These are phyloP conservation scores for Rhagium mordax DNA, from an alignment of 2,888 invertebrate species.

Conservation along the genomic window DNA sequence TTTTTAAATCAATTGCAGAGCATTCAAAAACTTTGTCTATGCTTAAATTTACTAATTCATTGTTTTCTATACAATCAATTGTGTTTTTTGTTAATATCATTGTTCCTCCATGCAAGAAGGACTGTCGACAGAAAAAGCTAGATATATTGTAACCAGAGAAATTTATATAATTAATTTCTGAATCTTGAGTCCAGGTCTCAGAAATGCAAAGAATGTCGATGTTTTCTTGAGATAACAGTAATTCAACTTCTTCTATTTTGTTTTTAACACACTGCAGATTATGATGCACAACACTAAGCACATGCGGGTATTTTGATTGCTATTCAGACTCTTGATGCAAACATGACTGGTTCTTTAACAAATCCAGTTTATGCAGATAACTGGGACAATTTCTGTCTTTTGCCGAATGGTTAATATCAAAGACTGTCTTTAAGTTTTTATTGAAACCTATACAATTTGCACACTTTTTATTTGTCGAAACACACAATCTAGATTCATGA, in stretches of 20 bases:
- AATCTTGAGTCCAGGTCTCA: background rate
- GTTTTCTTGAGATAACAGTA: slow-evolving; percentile 1
- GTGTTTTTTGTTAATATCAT: background rate
- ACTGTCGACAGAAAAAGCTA: background rate
- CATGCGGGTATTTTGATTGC: no score
- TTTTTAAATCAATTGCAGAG: background rate
- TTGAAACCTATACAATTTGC: no score
- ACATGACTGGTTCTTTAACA: no score
- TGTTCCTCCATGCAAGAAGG: background rate
- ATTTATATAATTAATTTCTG: background rate
- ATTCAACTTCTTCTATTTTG: slow-evolving; percentile 4
- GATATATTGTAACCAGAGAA: background rate
- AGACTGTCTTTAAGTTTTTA: no score
- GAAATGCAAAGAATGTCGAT: slow-evolving; percentile 3
- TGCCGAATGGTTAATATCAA: no score
- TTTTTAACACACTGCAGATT: background rate
- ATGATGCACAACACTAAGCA: background rate
- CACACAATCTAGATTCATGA: no score
- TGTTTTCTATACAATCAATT: background rate
- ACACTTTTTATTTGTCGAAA: no score
- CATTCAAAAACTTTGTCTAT: background rate
- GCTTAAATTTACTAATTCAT: background rate
- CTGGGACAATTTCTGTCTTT: no score
- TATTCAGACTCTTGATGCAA: no score
- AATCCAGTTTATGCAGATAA: no score